A percentile compares a stretch with the other conserved stretches of the same genome.
Conservation (phyloP, 2,797 vertebrate genomes). For the Columba guinea region DNA sequence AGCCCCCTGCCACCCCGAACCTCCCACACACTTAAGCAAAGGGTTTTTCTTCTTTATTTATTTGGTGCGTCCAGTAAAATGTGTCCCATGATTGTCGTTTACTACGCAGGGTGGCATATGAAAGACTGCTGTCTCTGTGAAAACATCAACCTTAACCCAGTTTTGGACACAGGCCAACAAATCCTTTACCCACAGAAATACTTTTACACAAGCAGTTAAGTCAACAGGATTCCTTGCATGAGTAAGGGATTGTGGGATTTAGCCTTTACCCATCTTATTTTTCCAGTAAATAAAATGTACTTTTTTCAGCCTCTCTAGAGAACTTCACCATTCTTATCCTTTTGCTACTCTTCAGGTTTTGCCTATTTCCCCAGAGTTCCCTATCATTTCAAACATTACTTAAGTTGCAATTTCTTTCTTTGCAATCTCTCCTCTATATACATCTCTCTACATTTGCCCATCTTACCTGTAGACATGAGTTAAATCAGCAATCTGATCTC, state of each 20-base stretch:
- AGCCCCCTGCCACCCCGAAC: not conserved
- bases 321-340: not conserved
- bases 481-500: not conserved
- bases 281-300: constrained; percentile 3
- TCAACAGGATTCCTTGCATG: constrained; percentile 45
- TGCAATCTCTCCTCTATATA: not conserved
- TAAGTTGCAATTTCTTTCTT: not conserved
- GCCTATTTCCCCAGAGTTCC: not conserved
- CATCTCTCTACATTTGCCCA: not conserved
- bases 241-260: constrained; percentile 28
- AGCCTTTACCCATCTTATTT: constrained; percentile 37
- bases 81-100: not conserved
- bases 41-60: not conserved
- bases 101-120: not conserved
- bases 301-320: not conserved
- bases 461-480: not conserved
- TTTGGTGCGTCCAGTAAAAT: not conserved
- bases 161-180: not conserved
- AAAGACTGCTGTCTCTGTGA: not conserved
- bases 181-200: constrained; percentile 45
- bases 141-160: not conserved
- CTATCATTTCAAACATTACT: not conserved
- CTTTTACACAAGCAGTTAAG: constrained; percentile 34
- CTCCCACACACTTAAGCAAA: not conserved
- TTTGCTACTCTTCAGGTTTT: not conserved